phyloP scores from a whole-genome alignment of 2,888 invertebrate species.

The Drosophila ezoana region DNA sequence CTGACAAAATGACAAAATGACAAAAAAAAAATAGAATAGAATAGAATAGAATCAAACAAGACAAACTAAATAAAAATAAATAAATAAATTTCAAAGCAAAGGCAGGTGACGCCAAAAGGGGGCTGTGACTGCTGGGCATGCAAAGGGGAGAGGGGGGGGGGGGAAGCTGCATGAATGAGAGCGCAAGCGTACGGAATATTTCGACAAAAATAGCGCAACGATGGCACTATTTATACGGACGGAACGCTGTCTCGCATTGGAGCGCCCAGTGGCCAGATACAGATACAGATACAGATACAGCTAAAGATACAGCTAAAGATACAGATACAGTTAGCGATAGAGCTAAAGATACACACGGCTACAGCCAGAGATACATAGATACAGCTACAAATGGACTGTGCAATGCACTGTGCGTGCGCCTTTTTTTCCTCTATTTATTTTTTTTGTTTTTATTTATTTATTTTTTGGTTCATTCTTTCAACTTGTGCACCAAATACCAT shows the following conservation, averaged over 20 bases:
- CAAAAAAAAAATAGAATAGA: slow-evolving; percentile 8
- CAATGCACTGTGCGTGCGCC: slow-evolving; percentile 45
- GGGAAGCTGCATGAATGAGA: slow-evolving; percentile 68
- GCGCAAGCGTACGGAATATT: slow-evolving; percentile 77
- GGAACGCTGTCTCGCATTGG: slow-evolving; percentile 37
- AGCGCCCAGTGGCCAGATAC: slow-evolving; percentile 62
- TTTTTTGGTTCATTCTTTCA: slow-evolving; percentile 23
- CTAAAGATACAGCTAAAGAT: slow-evolving; percentile 21
- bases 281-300: slow-evolving; percentile 28
- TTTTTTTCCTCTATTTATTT: slow-evolving; percentile 21
- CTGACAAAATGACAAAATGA: slow-evolving; percentile 34
- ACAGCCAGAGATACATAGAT: slow-evolving; percentile 20
- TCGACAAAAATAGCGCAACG: slow-evolving; percentile 81
- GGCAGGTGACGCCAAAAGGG: slow-evolving; percentile 42
- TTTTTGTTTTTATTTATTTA: not conserved
- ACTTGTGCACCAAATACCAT: slow-evolving; percentile 71
- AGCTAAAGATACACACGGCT: slow-evolving; percentile 17
- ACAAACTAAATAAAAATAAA: slow-evolving; percentile 47
- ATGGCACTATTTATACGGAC: slow-evolving; percentile 80
- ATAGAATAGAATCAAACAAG: slow-evolving; percentile 29
- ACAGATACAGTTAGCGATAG: slow-evolving; percentile 21
- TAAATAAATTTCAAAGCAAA: slow-evolving; percentile 49
- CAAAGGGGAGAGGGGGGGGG: not conserved
- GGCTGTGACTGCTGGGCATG: not conserved
- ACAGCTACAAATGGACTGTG: slow-evolving; percentile 36